phyloP scores from a whole-genome alignment of 2,888 invertebrate genomes.

The Macrosiphum euphorbiae region DNA sequence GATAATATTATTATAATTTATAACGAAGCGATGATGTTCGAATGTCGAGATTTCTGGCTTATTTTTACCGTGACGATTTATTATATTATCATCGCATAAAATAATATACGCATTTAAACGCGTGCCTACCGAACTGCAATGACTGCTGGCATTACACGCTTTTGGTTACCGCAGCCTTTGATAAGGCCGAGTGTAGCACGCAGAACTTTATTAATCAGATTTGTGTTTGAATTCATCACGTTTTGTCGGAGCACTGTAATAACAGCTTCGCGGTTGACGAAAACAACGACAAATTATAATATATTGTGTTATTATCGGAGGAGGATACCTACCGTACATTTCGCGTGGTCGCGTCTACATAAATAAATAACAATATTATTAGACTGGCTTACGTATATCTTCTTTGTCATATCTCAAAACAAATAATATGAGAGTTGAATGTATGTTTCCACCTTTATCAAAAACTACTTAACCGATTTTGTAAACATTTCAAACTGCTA shows the following conservation, averaged over 20 bases:
- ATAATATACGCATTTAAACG: not conserved
- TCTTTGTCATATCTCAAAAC: too few species aligned
- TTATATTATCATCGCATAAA: too few species aligned
- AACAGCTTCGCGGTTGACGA: not conserved
- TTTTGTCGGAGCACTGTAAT: not conserved
- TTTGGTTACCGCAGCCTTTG: not conserved
- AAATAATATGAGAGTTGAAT: too few species aligned
- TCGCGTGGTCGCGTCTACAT: not conserved
- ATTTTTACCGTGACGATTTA: not conserved
- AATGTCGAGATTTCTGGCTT: not conserved
- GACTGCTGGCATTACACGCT: not conserved
- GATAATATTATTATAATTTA: too few species aligned
- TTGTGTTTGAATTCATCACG: not conserved
- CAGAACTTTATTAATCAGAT: slow-evolving; percentile 26
- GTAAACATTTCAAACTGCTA: too few species aligned
- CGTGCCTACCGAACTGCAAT: not conserved
- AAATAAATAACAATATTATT: too few species aligned
- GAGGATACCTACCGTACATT: not conserved
- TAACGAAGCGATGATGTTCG: too few species aligned
- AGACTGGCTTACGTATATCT: too few species aligned
- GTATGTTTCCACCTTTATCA: too few species aligned
- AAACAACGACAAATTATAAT: not conserved
- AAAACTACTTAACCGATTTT: too few species aligned
- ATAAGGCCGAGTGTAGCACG: not conserved
- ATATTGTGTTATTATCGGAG: not conserved